Conservation (phyloP, 2,113 vertebrate genomes). For the Pipra filicauda region DNA sequence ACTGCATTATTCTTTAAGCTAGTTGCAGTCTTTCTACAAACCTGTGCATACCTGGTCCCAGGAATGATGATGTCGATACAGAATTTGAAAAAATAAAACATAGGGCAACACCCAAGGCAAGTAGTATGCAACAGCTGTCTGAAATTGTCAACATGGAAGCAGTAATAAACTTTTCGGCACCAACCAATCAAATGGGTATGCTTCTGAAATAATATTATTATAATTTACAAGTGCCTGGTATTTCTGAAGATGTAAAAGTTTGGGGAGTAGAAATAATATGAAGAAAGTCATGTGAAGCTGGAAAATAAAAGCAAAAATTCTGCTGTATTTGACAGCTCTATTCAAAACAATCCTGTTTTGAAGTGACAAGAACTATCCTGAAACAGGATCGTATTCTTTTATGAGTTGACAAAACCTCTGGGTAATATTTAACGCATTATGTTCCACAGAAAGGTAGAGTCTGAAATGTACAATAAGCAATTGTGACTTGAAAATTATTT, state of each 20-base stretch:
- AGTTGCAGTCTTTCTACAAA: not conserved
- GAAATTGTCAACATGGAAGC: not conserved
- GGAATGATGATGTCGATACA: not conserved
- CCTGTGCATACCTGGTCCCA: not conserved
- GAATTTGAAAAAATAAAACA: not conserved
- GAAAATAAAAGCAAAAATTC: constrained; percentile 20
- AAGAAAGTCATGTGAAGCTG: not conserved
- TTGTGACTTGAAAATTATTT: not conserved
- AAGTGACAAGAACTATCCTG: not conserved
- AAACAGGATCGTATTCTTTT: not conserved
- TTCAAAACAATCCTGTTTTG: not conserved
- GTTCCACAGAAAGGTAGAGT: not conserved
- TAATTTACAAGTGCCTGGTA: not conserved
- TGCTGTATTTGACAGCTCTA: not conserved
- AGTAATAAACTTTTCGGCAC: not conserved
- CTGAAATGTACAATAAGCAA: not conserved
- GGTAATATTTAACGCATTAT: not conserved
- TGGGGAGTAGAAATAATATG: not conserved
- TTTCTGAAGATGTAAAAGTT: constrained; percentile 9
- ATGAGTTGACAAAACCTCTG: not conserved
- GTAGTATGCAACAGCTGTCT: not conserved
- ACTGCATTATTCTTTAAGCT: not conserved
- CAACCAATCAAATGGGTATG: not conserved
- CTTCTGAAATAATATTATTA: not conserved
- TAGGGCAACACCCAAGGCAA: not conserved